Conservation (phyloP, 2,113 vertebrate genomes). For the Microtus ochrogaster region DNA sequence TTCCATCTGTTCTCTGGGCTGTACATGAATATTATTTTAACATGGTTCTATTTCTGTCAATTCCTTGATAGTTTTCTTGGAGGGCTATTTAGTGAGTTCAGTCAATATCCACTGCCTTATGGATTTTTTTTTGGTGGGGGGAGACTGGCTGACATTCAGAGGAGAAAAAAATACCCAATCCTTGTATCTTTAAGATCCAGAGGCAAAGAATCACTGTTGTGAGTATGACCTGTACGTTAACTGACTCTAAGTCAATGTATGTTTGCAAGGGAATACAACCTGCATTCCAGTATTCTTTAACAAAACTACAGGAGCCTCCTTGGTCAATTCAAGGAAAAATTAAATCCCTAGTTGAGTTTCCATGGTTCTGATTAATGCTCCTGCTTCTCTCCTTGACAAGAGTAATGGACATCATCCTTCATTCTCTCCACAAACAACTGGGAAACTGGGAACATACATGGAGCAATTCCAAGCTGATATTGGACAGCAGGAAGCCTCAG, state of each 20-base stretch:
- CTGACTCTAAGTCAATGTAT: constrained; percentile 20
- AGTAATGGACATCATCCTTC: background rate
- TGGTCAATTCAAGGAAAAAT: background rate
- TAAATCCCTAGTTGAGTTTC: constrained; percentile 13
- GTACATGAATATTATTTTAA: constrained; percentile 27
- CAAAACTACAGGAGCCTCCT: constrained; percentile 43
- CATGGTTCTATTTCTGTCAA: constrained; percentile 19
- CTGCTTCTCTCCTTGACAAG: background rate
- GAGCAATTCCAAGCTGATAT: background rate
- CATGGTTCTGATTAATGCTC: background rate
- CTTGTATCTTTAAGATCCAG: constrained; percentile 38
- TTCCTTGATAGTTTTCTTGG: constrained; percentile 59
- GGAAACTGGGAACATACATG: background rate
- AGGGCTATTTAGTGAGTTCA: background rate
- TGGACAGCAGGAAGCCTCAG: background rate
- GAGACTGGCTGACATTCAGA: constrained; percentile 8
- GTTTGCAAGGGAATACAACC: background rate
- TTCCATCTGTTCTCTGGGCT: constrained; percentile 68
- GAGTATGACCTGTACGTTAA: background rate
- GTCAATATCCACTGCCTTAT: background rate
- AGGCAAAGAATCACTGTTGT: constrained; percentile 29
- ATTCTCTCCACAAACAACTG: background rate
- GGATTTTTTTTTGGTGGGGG: background rate
- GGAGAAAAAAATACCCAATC: constrained; percentile 42
- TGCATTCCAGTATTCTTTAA: background rate